phyloP scores from a whole-genome alignment of 1,140 invertebrate species.

The Philopotamus ludificatus region DNA sequence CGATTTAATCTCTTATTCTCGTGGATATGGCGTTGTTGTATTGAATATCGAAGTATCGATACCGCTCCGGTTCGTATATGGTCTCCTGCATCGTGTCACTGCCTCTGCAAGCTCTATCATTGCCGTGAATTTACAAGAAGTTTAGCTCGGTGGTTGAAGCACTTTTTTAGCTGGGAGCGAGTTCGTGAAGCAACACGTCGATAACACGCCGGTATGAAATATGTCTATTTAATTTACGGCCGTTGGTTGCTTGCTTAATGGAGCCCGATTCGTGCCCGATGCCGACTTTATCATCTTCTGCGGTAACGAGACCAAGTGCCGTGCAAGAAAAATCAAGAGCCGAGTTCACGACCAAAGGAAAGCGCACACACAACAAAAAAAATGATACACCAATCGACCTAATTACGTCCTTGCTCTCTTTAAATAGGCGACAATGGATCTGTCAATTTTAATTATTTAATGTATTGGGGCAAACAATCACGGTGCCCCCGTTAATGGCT shows the following conservation, averaged over 20 bases:
- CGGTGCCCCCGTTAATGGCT: conserved; percentile 32
- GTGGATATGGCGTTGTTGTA: no score
- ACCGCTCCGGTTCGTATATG: no score
- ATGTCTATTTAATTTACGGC: conserved; percentile 40
- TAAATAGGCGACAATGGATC: conserved; percentile 32
- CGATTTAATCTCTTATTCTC: no score
- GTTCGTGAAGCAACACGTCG: conserved; percentile 35
- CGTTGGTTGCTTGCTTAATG: conserved; percentile 21
- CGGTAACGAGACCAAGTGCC: background rate
- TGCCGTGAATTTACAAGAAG: background rate
- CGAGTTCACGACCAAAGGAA: background rate
- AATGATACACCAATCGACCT: conserved; percentile 15
- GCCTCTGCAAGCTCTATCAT: background rate
- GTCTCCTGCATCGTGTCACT: background rate
- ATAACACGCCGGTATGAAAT: conserved; percentile 29
- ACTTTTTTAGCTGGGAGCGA: conserved; percentile 22
- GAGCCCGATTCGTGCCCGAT: conserved; percentile 38
- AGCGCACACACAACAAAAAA: background rate
- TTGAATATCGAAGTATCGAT: no score
- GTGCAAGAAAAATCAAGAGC: no score
- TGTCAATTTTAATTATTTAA: conserved; percentile 41
- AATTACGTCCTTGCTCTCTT: conserved; percentile 4
- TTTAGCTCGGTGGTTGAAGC: background rate
- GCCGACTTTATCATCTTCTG: conserved; percentile 26
- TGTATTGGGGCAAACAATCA: conserved; percentile 37